Conservation (phyloP, 2,113 vertebrate species). For the Vulpes vulpes region DNA sequence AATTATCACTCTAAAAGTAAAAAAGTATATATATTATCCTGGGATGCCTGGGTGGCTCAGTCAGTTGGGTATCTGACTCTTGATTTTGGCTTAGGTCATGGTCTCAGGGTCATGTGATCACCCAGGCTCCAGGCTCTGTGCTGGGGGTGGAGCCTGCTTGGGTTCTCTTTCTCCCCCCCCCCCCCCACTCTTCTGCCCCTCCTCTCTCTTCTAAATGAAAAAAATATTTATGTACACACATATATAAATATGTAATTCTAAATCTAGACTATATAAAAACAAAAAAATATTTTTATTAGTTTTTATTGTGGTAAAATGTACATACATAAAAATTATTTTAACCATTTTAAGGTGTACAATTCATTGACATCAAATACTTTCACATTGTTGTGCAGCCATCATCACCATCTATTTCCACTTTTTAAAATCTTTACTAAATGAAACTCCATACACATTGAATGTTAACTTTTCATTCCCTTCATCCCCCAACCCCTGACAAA, state of each 20-base stretch:
- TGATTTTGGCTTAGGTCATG: background rate
- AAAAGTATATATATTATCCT: background rate
- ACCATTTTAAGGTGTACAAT: background rate
- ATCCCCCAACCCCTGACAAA: background rate
- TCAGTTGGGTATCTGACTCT: background rate
- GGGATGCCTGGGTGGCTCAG: background rate
- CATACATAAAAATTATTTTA: background rate
- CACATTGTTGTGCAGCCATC: background rate
- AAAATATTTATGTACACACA: too few relatives aligned
- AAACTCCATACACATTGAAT: background rate
- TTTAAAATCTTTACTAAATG: background rate
- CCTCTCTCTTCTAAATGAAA: background rate
- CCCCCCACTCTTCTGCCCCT: rapidly evolving
- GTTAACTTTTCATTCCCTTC: background rate
- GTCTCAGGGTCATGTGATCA: background rate
- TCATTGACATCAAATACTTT: background rate
- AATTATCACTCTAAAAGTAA: background rate
- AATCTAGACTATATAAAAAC: background rate
- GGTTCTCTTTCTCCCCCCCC: background rate
- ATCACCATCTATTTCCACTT: background rate
- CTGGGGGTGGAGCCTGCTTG: background rate
- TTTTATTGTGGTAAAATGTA: constrained; percentile 26
- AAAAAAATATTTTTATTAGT: background rate
- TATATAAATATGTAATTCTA: too few relatives aligned
- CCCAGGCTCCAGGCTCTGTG: background rate